Evolutionary conservation across 2,888 invertebrate genomes (phyloP), one percentile per base, ranked within the genome.

Genomic region (Chirona hameri): DNA sequence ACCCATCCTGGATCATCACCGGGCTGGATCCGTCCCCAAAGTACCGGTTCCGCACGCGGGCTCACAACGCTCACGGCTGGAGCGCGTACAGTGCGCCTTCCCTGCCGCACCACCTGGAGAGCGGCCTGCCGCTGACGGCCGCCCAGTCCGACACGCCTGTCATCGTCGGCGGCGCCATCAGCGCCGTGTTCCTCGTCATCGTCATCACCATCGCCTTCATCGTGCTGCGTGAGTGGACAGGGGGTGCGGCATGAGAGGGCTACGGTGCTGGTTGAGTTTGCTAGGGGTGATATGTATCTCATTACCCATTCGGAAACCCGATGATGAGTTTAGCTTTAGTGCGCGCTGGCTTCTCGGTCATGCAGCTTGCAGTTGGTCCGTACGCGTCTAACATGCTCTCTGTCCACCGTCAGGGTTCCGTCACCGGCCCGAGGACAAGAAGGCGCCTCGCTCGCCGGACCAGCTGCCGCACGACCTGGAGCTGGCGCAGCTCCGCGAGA

Each of bases 401-500:
- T 55, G 15, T 21, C 3, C 48, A 24, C 72, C 82, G 31, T 60
- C 82, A 52, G 81, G 81, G 3, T 52, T 82, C 46, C 69, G 72
- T 29, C 81, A 83, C 27, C 69, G 83, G 55, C 83, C 82, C 46
- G 83, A 83, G 57, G 84, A 82, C 27, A 84, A 84, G 81, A 82
- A 83, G 5, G 83, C 82, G 81, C 81, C 83, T 29, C 69, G 82
- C 81, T 57, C 83, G 65, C 81, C 84, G 72, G 82, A 82, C 81
- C 60, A 83, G 57, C n/a, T 69, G 18, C 27, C 69, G 83, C 88
- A 12, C 85, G 83, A 96, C 86, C 91, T 94, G 0, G 97, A 98
- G 87, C 89, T 97, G 82, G 96, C 96, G 0, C 95, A 94, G 0
- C 89, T 98, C 82, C 90, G 96, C 83, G 94, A 96, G 87, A 91